Conservation (phyloP, 2,797 vertebrate species). For the Bryconaethiops microstoma region DNA sequence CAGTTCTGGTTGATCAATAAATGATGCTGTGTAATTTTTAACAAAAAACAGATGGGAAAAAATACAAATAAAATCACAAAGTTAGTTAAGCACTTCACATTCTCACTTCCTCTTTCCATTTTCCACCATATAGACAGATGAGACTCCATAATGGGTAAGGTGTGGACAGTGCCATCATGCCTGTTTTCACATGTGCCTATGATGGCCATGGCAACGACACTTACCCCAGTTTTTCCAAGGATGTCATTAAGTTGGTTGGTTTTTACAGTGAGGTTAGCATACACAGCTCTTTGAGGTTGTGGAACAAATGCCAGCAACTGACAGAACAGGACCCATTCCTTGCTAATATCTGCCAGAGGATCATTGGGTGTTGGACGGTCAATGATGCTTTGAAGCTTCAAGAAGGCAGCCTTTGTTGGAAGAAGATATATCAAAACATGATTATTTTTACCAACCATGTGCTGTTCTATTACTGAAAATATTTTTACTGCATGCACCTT, state of each 20-base stretch:
- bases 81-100: no score
- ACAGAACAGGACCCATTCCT: constrained; percentile 17
- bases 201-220: not conserved
- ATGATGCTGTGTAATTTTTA: no score
- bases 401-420: constrained; percentile 60
- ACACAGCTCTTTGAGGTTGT: not conserved
- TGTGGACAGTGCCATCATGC: not conserved
- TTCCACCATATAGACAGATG: no score
- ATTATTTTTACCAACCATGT: not conserved
- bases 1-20: not conserved
- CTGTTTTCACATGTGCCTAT: not conserved
- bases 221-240: constrained; percentile 34
- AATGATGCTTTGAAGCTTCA: constrained; percentile 58
- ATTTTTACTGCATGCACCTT: no score
- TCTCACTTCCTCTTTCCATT: no score
- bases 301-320: constrained; percentile 31
- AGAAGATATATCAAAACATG: not conserved
- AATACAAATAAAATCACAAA: no score
- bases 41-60: no score
- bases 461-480: not conserved
- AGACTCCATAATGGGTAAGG: not conserved
- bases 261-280: not conserved
- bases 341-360: not conserved
- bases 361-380: constrained; percentile 29
- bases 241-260: constrained; percentile 31